phyloP scores from a whole-genome alignment of 2,113 vertebrate genomes.

The Vulpes lagopus region DNA sequence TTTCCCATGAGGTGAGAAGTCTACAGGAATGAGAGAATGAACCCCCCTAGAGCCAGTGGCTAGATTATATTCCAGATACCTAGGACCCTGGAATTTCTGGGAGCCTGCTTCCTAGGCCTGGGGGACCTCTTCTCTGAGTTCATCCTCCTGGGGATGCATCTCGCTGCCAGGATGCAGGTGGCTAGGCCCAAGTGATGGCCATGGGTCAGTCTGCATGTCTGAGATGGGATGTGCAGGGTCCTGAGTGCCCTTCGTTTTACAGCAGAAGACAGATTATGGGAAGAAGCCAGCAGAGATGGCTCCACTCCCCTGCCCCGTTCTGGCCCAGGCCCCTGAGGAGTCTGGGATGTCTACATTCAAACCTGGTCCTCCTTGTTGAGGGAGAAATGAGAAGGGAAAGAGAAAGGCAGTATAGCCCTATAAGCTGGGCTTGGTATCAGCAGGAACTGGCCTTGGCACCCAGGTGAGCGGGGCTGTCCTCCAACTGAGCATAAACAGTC shows the following conservation, averaged over 20 bases:
- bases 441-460: background rate
- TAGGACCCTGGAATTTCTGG: background rate
- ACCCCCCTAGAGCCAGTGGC: background rate
- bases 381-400: background rate
- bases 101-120: background rate
- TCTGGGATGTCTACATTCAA: background rate
- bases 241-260: background rate
- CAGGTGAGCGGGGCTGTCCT: background rate
- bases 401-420: background rate
- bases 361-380: background rate
- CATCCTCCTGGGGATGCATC: background rate
- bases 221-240: background rate
- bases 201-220: background rate
- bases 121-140: background rate
- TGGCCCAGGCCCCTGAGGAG: background rate
- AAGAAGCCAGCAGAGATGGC: background rate
- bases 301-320: background rate
- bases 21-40: background rate
- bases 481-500: background rate
- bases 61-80: background rate
- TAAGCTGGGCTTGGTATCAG: background rate
- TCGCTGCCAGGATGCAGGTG: background rate
- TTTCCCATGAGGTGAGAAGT: background rate
- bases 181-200: background rate
- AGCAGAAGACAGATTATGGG: fast-evolving